Evolutionary conservation across 2,888 invertebrate genomes (phyloP).

Genomic region (Barypeithes pellucidus): DNA sequence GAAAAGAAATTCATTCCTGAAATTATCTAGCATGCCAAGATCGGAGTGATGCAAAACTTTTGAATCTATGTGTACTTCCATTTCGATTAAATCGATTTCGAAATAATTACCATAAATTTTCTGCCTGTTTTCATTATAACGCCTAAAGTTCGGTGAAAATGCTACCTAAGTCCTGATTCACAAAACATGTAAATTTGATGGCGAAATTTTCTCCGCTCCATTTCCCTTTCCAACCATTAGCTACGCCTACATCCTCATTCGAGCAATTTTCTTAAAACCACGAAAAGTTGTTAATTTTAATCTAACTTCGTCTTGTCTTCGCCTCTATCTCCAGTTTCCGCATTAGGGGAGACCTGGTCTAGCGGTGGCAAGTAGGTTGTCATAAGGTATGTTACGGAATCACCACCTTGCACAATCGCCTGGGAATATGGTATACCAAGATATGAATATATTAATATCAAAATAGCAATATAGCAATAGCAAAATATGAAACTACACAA

Average conservation of each 20-base stretch:
- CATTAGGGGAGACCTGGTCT: neutral
- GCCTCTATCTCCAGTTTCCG: conserved; percentile 17
- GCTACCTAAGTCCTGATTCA: conserved; percentile 21
- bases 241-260: conserved; percentile 8
- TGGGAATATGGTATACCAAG: too few species aligned
- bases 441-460: too few species aligned
- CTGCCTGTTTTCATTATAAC: conserved; percentile 9
- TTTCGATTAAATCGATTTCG: neutral
- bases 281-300: conserved; percentile 29
- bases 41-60: too few species aligned
- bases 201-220: conserved; percentile 22
- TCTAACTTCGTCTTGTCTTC: conserved; percentile 13
- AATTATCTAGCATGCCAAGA: too few species aligned
- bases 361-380: too few species aligned
- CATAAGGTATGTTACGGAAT: too few species aligned
- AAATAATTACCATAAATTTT: conserved; percentile 1
- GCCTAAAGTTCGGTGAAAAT: conserved; percentile 6
- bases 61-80: too few species aligned
- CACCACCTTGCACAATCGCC: too few species aligned
- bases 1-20: too few species aligned
- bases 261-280: conserved; percentile 23
- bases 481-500: too few species aligned
- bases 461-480: too few species aligned
- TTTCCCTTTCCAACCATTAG: conserved; percentile 16
- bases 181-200: conserved; percentile 23